Conservation (phyloP, 1,140 invertebrate genomes). For the Drosophila mauritiana region DNA sequence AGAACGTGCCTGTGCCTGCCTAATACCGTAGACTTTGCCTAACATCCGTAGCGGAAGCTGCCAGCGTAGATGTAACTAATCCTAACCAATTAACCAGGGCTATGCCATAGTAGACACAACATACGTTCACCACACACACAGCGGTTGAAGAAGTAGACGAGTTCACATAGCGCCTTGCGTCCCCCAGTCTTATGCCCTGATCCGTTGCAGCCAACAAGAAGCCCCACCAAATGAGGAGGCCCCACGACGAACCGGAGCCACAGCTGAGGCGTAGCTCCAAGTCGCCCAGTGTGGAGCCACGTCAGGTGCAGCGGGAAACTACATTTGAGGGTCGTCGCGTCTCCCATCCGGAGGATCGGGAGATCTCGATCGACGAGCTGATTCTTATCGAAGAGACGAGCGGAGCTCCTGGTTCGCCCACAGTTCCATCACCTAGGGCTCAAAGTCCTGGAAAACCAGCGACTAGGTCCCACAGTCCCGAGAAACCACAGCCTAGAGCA, state of each 20-base stretch:
- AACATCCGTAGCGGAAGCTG: conserved; percentile 12
- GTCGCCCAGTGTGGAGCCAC: conserved; percentile 56
- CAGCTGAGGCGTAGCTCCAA: conserved; percentile 54
- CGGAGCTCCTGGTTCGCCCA: conserved; percentile 6
- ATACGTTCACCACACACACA: conserved; percentile 11
- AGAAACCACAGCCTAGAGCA: conserved; percentile 18
- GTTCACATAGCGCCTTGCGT: conserved; percentile 23
- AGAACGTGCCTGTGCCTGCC: conserved; percentile 30
- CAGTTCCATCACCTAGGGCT: neutral
- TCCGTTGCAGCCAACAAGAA: conserved; percentile 42
- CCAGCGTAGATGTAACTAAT: conserved; percentile 34
- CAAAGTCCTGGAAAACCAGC: conserved; percentile 10
- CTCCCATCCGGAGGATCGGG: conserved; percentile 37
- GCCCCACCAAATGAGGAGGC: conserved; percentile 20
- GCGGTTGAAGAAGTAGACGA: conserved; percentile 21
- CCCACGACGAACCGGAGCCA: conserved; percentile 32
- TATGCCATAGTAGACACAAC: conserved; percentile 18
- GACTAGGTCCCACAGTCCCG: conserved; percentile 16
- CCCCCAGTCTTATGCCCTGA: conserved; percentile 35
- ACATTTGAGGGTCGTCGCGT: conserved; percentile 61
- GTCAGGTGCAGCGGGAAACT: conserved; percentile 59
- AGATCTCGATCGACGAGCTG: conserved; percentile 49
- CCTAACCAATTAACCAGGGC: conserved; percentile 17
- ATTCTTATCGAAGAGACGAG: conserved; percentile 57
- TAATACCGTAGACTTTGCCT: conserved; percentile 37